Conservation (phyloP, 2,888 invertebrate species). For the Amiota minor region DNA sequence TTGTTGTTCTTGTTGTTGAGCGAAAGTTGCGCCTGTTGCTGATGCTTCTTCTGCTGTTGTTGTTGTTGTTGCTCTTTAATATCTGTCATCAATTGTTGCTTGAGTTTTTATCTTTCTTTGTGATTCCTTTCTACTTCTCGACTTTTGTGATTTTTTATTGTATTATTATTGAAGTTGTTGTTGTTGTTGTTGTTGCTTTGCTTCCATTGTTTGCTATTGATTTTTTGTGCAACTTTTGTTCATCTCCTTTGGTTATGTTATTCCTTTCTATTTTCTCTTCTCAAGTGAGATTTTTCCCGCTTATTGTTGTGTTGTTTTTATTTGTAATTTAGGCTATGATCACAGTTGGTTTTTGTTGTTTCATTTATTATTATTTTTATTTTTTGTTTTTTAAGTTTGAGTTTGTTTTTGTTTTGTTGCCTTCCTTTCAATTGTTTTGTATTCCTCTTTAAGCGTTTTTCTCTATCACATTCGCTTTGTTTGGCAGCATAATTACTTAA, state of each 20-base stretch:
- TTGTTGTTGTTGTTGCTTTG: neutral
- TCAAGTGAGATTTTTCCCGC: slow-evolving; percentile 1
- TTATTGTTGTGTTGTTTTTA: slow-evolving; percentile 41
- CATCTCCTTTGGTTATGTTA: slow-evolving; percentile 34
- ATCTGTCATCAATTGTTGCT: slow-evolving; percentile 26
- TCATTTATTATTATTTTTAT: slow-evolving; percentile 32
- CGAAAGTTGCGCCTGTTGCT: neutral
- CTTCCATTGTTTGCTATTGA: neutral
- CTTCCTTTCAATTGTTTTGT: slow-evolving; percentile 41
- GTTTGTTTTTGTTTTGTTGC: slow-evolving; percentile 40
- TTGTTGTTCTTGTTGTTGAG: slow-evolving; percentile 9
- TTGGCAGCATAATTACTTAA: slow-evolving; percentile 23
- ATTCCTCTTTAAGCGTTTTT: neutral
- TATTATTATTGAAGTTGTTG: no score
- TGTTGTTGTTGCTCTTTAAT: slow-evolving; percentile 31
- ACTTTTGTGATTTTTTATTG: no score
- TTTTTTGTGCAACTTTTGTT: slow-evolving; percentile 28
- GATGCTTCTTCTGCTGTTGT: slow-evolving; percentile 20
- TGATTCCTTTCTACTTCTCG: no score
- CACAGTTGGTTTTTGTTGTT: slow-evolving; percentile 56
- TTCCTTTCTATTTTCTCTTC: neutral
- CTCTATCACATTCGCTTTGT: slow-evolving; percentile 25
- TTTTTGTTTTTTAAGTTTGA: slow-evolving; percentile 29
- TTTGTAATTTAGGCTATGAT: slow-evolving; percentile 58
- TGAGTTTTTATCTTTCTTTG: slow-evolving; percentile 34